phyloP scores from a whole-genome alignment of 1,140 invertebrate genomes.

The Tetraneura akinire region DNA sequence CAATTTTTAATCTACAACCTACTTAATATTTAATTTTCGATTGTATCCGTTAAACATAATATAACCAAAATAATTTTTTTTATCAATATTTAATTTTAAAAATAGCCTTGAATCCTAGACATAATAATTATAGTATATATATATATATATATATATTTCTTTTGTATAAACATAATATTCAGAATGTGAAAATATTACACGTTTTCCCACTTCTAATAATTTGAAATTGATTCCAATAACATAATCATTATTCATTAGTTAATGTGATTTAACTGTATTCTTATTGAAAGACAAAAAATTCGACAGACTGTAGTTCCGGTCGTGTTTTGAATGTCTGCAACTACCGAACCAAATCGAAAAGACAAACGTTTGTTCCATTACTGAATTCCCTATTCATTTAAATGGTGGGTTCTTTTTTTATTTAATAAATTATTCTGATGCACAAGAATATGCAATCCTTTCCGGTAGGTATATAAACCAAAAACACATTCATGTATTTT shows the following conservation, averaged over 20 bases:
- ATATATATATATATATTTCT: too few relatives aligned
- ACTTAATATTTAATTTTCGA: too few relatives aligned
- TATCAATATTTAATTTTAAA: too few relatives aligned
- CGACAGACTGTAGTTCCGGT: conserved; percentile 33
- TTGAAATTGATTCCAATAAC: not conserved
- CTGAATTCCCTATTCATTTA: not conserved
- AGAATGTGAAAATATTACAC: not conserved
- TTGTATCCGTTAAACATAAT: too few relatives aligned
- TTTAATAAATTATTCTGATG: too few relatives aligned
- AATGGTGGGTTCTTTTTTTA: not conserved
- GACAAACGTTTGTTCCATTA: not conserved
- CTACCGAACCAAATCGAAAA: conserved; percentile 20
- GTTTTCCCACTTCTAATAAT: not conserved
- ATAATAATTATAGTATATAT: too few relatives aligned
- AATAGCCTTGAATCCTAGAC: too few relatives aligned
- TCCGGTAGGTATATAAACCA: not conserved
- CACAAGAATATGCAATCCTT: not conserved
- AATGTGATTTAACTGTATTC: not conserved
- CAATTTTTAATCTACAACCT: too few relatives aligned
- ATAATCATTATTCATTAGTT: not conserved
- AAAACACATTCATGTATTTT: not conserved
- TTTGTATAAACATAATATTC: not conserved
- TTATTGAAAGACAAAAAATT: not conserved
- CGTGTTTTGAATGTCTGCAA: not conserved
- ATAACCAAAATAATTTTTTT: too few relatives aligned